Evolutionary conservation across 2,113 vertebrate species (phyloP).

Genomic region (Ictalurus furcatus): DNA sequence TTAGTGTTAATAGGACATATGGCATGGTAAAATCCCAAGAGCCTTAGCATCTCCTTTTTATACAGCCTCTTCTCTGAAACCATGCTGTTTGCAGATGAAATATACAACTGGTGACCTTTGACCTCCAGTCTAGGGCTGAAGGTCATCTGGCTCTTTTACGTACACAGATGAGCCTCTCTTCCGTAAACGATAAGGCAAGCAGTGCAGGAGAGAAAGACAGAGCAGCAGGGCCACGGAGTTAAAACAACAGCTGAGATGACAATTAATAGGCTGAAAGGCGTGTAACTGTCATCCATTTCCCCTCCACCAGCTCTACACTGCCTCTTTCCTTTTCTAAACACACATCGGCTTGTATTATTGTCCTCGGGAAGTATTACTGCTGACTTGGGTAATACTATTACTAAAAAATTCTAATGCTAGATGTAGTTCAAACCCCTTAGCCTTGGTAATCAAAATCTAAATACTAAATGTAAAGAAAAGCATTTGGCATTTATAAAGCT

Average conservation of each 20-base stretch:
- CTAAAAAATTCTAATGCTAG: not conserved
- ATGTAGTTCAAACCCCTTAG: not conserved
- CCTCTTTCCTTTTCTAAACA: constrained; percentile 50
- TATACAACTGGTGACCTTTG: constrained; percentile 74
- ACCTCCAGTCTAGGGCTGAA: constrained; percentile 73
- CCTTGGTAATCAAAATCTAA: not conserved
- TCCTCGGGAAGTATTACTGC: not conserved
- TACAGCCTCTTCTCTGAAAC: constrained; percentile 44
- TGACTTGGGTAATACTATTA: not conserved
- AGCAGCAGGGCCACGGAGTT: constrained; percentile 71
- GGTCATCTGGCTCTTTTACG: constrained; percentile 74
- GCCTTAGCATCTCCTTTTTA: constrained; percentile 48
- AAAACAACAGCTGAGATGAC: constrained; percentile 81
- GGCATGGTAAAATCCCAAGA: constrained; percentile 55
- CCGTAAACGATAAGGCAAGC: constrained; percentile 79
- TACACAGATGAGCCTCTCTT: constrained; percentile 76
- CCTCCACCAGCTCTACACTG: constrained; percentile 57
- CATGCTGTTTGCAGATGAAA: constrained; percentile 70
- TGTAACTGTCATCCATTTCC: constrained; percentile 78
- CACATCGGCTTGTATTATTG: not conserved
- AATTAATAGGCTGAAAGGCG: constrained; percentile 76
- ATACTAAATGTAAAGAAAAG: not conserved
- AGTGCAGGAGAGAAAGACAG: constrained; percentile 66
- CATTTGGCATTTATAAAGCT: too few species aligned
- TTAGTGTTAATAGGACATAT: constrained; percentile 79